Evolutionary conservation across 2,113 vertebrate genomes (phyloP).

Genomic region (Sceloporus tristichus): DNA sequence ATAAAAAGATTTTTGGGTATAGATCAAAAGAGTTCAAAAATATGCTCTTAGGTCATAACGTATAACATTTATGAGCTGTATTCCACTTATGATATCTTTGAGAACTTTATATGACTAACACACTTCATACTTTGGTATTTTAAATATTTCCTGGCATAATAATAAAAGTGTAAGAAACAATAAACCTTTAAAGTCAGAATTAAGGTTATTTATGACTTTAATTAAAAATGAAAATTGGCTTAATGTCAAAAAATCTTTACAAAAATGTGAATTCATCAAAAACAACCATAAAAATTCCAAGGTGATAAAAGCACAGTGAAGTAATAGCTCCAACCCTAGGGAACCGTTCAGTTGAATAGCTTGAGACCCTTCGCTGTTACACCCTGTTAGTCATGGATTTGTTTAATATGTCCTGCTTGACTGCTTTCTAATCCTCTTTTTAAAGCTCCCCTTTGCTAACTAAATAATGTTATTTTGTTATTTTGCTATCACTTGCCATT

Average conservation of each 20-base stretch:
- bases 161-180: conserved; percentile 78
- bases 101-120: conserved; percentile 74
- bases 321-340: conserved; percentile 77
- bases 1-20: conserved; percentile 34
- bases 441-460: conserved; percentile 66
- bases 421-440: conserved; percentile 79
- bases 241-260: conserved; percentile 74
- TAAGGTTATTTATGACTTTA: conserved; percentile 84
- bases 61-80: conserved; percentile 55
- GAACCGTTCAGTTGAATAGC: conserved; percentile 81
- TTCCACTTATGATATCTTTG: conserved; percentile 61
- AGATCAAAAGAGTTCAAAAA: conserved; percentile 30
- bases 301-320: conserved; percentile 80
- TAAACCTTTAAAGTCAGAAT: conserved; percentile 80
- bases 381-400: conserved; percentile 83
- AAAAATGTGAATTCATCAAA: conserved; percentile 82
- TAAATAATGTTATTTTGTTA: conserved; percentile 74
- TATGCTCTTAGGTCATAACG: conserved; percentile 14
- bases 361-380: conserved; percentile 82
- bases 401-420: conserved; percentile 78
- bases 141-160: conserved; percentile 80
- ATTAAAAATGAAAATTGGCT: conserved; percentile 82
- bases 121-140: conserved; percentile 76
- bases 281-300: conserved; percentile 86
- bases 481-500: conserved; percentile 61